Percentiles rank a stretch among this genome's conserved stretches.
Evolutionary conservation across 2,797 vertebrate genomes (phyloP).

Genomic region (Leuciscus waleckii): DNA sequence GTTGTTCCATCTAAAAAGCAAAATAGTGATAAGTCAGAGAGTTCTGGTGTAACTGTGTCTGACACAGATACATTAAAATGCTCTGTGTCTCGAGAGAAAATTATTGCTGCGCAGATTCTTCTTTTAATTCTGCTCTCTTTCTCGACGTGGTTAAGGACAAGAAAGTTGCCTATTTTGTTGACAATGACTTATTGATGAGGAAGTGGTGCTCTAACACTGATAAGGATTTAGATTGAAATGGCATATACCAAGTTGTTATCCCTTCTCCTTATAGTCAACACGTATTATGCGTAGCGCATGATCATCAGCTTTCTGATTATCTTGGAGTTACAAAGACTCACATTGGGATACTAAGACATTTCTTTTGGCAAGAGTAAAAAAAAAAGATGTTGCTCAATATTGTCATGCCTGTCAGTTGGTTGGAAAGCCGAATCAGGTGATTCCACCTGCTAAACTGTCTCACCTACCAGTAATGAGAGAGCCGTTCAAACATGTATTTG

Average conservation of each 20-base stretch:
- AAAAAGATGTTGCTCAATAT: not conserved
- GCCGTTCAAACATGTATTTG: not conserved
- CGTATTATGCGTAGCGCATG: not conserved
- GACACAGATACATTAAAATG: not conserved
- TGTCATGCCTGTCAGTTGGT: not conserved
- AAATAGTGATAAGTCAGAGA: not conserved
- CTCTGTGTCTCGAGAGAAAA: not conserved
- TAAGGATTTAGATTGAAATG: not conserved
- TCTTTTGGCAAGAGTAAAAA: not conserved
- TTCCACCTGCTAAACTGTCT: not conserved
- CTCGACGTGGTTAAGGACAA: no score
- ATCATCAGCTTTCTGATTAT: not conserved
- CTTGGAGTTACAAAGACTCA: not conserved
- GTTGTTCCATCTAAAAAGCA: not conserved
- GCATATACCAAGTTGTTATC: not conserved
- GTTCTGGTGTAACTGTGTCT: not conserved
- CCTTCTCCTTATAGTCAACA: not conserved
- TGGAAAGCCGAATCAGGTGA: not conserved
- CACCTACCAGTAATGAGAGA: not conserved
- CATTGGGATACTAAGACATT: not conserved
- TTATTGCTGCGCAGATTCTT: not conserved
- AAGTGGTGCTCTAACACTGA: not conserved
- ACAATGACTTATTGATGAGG: not conserved
- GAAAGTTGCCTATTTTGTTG: not conserved
- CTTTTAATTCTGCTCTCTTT: not conserved